phyloP scores from a whole-genome alignment of 2,113 vertebrate genomes.

The Thunnus thynnus region DNA sequence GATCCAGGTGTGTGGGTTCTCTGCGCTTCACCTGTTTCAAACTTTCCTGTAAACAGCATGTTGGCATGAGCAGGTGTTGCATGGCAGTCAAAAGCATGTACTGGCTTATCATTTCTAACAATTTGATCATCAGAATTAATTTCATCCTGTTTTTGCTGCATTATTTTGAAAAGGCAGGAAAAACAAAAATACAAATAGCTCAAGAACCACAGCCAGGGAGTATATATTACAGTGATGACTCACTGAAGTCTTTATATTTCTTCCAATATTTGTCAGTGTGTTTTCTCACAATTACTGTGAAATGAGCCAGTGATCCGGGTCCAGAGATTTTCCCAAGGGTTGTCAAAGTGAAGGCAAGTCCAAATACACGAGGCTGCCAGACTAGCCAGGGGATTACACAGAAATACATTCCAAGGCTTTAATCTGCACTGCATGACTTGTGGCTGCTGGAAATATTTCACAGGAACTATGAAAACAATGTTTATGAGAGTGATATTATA shows the following conservation, averaged over 20 bases:
- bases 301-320: constrained; percentile 35
- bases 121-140: neutral
- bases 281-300: constrained; percentile 14
- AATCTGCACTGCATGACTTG: constrained; percentile 82
- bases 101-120: constrained; percentile 28
- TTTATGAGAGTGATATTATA: constrained; percentile 19
- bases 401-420: constrained; percentile 74
- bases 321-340: constrained; percentile 53
- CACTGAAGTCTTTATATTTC: neutral
- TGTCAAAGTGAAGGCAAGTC: constrained; percentile 29
- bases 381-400: constrained; percentile 69
- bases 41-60: constrained; percentile 35
- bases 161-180: neutral
- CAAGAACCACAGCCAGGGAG: too few relatives aligned
- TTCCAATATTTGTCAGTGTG: neutral
- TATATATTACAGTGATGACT: too few relatives aligned
- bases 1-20: constrained; percentile 29
- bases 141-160: neutral
- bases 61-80: constrained; percentile 49
- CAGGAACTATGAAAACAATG: constrained; percentile 37
- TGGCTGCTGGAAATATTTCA: constrained; percentile 57
- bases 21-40: constrained; percentile 13
- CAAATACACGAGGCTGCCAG: constrained; percentile 25
- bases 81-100: constrained; percentile 47
- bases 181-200: too few relatives aligned